These are phyloP conservation scores for Dastarcus helophoroides DNA, from an alignment of 2,888 invertebrate genomes.

Conservation along the genomic window DNA sequence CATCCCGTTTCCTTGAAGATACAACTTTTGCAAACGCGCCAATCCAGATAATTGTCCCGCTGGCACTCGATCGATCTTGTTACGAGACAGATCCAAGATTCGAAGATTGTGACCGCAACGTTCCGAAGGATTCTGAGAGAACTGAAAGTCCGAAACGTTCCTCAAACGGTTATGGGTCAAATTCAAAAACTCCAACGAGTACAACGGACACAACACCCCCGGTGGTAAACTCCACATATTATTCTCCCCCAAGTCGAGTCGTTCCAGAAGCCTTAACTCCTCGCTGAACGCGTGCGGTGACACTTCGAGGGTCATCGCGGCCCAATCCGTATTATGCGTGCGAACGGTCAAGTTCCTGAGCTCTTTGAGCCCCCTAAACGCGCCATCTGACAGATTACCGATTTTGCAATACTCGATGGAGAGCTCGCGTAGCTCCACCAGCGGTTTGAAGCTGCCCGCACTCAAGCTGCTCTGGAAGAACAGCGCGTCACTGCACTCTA, in stretches of 20 bases:
- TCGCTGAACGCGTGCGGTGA: conserved; percentile 63
- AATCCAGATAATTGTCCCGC: conserved; percentile 61
- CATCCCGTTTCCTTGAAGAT: conserved; percentile 66
- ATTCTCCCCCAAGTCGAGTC: conserved; percentile 66
- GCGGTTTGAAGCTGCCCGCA: conserved; percentile 64
- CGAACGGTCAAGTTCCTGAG: conserved; percentile 68
- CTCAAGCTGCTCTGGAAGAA: conserved; percentile 70
- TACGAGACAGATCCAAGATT: conserved; percentile 63
- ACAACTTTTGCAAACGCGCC: conserved; percentile 57
- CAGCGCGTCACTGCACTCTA: conserved; percentile 70
- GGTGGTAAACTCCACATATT: conserved; percentile 72
- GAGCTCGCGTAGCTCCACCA: conserved; percentile 64
- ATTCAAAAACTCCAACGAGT: conserved; percentile 63
- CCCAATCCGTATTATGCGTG: conserved; percentile 77
- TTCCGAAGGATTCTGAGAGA: conserved; percentile 49
- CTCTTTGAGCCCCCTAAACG: conserved; percentile 69
- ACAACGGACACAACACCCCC: conserved; percentile 63
- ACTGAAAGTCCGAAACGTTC: conserved; percentile 62
- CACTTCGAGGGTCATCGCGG: conserved; percentile 66
- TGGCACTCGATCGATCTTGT: conserved; percentile 64
- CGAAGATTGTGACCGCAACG: conserved; percentile 60
- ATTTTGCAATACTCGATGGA: conserved; percentile 76
- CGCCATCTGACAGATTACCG: conserved; percentile 67
- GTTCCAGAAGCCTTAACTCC: conserved; percentile 59
- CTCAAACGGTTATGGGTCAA: conserved; percentile 68